Conservation (phyloP, 2,113 vertebrate genomes). For the Bos taurus region DNA sequence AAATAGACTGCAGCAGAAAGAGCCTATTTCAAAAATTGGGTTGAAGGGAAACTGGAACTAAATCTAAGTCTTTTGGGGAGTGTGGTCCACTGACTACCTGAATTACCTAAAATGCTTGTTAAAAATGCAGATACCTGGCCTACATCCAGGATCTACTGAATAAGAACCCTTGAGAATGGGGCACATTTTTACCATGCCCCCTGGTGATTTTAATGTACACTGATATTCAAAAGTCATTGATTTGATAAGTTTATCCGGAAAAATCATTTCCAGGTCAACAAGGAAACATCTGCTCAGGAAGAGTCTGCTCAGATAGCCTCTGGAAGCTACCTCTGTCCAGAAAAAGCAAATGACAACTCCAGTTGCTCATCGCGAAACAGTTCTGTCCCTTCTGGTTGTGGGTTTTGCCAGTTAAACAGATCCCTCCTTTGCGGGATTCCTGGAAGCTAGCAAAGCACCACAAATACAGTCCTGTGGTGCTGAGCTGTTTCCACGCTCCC, state of each 20-base stretch:
- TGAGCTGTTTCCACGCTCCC: not conserved
- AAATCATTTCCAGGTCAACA: not conserved
- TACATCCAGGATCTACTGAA: not conserved
- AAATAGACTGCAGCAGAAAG: not conserved
- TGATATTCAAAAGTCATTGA: not conserved
- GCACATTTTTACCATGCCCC: not conserved
- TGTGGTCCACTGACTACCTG: not conserved
- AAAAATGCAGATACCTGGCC: not conserved
- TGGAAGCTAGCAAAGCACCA: not conserved
- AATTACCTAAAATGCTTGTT: not conserved
- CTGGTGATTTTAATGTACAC: not conserved
- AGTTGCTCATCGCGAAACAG: not conserved
- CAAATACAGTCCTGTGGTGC: not conserved
- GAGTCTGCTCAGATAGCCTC: not conserved
- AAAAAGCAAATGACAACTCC: not conserved
- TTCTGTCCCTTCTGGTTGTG: not conserved
- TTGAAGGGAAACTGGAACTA: not conserved
- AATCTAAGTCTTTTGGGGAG: not conserved
- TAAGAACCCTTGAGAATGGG: not conserved
- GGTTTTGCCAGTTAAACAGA: not conserved
- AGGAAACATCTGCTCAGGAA: conserved; percentile 15
- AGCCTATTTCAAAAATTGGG: conserved; percentile 42
- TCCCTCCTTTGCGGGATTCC: not conserved
- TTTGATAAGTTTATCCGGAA: not conserved
- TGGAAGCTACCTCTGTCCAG: not conserved